Evolutionary conservation across 2,113 vertebrate genomes (phyloP).

Genomic region (Aleadryas rufinucha): DNA sequence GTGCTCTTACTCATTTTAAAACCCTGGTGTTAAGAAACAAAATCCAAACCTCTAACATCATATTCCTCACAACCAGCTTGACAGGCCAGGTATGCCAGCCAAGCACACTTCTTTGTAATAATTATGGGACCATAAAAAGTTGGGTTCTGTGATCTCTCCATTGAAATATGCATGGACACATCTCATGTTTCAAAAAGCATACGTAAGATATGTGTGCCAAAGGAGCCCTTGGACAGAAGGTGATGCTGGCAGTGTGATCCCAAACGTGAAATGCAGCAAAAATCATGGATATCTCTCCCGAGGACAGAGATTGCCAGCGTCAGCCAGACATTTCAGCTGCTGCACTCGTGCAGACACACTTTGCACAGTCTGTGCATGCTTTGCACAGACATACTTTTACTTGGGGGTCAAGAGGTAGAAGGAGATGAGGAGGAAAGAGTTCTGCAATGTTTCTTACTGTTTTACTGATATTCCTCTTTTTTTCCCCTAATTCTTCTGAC

Average conservation of each 20-base stretch:
- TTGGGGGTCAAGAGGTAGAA: background rate
- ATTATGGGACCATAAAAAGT: background rate
- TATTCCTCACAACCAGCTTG: background rate
- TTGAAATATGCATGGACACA: background rate
- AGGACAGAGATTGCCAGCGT: background rate
- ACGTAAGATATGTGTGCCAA: background rate
- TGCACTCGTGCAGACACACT: background rate
- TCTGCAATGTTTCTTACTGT: background rate
- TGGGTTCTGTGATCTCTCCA: background rate
- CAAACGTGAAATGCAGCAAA: background rate
- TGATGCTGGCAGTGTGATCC: background rate
- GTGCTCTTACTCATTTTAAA: background rate
- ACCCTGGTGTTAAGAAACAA: background rate
- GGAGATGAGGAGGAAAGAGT: background rate
- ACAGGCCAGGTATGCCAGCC: background rate
- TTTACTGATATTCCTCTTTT: background rate
- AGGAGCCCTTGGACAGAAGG: background rate
- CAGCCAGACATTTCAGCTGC: background rate
- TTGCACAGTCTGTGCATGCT: no score
- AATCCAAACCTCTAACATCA: background rate
- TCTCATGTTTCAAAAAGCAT: background rate
- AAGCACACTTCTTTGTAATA: background rate
- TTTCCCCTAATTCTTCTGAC: background rate
- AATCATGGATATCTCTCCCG: background rate
- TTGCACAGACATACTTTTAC: no score